phyloP scores from a whole-genome alignment of 2,888 invertebrate species.

The Parapristionchus giblindavisi region DNA sequence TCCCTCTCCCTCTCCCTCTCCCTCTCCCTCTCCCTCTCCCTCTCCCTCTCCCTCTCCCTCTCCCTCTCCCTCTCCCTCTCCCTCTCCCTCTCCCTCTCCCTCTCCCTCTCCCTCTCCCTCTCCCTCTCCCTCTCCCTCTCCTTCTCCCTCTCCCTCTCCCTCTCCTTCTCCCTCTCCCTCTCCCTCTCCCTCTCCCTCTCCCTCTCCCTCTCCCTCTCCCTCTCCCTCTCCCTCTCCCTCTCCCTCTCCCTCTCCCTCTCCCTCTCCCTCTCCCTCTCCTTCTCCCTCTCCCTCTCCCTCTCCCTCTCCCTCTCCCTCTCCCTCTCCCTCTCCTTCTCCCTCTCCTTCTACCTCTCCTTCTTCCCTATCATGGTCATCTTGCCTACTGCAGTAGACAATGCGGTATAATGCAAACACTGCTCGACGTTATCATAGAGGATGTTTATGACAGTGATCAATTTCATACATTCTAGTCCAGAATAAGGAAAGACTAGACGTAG shows the following conservation, averaged over 20 bases:
- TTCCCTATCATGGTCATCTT: not conserved
- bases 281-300: not conserved
- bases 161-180: not conserved
- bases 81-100: not conserved
- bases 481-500: not conserved
- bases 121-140: slow-evolving; percentile 2
- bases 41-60: not conserved
- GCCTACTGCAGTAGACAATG: not conserved
- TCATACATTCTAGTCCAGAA: not conserved
- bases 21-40: not conserved
- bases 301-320: not conserved
- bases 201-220: not conserved
- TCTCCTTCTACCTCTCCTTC: not conserved
- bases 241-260: not conserved
- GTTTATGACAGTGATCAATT: not conserved
- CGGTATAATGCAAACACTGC: not conserved
- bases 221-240: not conserved
- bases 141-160: not conserved
- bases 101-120: not conserved
- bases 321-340: not conserved
- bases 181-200: not conserved
- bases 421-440: not conserved
- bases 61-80: not conserved
- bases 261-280: not conserved
- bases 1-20: slow-evolving; percentile 1